Base-by-base conservation (phyloP, 2,797 vertebrate species). In the Sebastes taczanowskii region DNA sequence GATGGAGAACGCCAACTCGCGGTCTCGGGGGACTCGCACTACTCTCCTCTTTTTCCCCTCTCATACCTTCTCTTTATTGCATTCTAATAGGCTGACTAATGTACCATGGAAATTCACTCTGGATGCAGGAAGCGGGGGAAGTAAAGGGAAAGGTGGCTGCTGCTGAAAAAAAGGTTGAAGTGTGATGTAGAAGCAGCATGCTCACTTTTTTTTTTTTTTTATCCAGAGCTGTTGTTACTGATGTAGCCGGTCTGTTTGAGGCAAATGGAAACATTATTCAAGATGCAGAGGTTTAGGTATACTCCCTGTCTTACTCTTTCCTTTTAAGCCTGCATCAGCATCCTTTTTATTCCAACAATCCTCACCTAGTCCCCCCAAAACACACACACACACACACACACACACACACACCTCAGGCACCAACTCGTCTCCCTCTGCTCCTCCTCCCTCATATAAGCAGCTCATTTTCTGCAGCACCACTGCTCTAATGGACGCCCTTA, bases 1-100 rank as follows among this genome's bases (percentile, higher is more conserved):
- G 98, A 99, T 97, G 97, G 96, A 98, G 96, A 97, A 96, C 94
- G 95, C 94, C 96, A 95, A 95, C 95, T 96, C 94, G 80, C 92
- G 83, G 95, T 97, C 97, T 97, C 97, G 74, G 91, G 97, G 97
- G 98, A 97, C 78, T 63, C 92, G 22, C 91, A 49, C 83, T 82
- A 11, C 84, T 84, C 88, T 89, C 66, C 76, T 82, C 68, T 71
- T 81, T 86, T 66, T 66, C 61, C 81, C 59, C 62, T 96, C 96
- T 97, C 97, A 96, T 97, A 96, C 96, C 95, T 96, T 97, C 96
- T 95, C 96, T 91, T 97, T 96, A 97, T 97, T 97, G 96, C 96
- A 97, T 98, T 97, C 96, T 97, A 98, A 99, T 98, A 97, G 96
- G 96, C 97, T 97, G 97, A 97, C 98, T 98, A 99, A 99, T 99